Evolutionary conservation across 2,113 vertebrate genomes (phyloP).

Genomic region (Heterochromis multidens): DNA sequence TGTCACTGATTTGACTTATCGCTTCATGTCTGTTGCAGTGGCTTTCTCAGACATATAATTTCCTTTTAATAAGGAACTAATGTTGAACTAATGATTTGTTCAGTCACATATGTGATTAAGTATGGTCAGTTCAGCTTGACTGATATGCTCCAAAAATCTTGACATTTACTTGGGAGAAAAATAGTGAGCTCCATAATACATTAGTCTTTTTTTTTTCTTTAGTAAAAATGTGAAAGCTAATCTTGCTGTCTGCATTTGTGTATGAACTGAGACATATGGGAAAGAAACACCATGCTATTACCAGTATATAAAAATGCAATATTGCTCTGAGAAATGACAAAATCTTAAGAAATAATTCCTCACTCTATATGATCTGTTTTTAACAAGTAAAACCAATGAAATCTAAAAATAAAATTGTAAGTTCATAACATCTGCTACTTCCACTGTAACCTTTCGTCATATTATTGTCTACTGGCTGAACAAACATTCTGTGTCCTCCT

Average conservation of each 20-base stretch:
- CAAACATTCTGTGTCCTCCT: background rate
- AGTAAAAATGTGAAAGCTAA: background rate
- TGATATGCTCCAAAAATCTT: background rate
- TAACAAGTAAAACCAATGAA: background rate
- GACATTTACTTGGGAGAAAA: background rate
- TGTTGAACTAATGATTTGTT: background rate
- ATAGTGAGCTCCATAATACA: background rate
- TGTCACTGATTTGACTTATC: background rate
- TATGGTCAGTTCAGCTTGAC: background rate
- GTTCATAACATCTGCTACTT: background rate
- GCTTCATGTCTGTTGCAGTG: background rate
- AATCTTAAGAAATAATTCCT: background rate
- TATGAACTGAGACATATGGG: background rate
- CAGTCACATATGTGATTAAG: background rate
- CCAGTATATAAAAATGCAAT: background rate
- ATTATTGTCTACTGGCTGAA: background rate
- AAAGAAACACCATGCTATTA: background rate
- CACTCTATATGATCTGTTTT: background rate
- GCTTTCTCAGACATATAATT: background rate
- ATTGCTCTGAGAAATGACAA: background rate
- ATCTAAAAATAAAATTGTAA: background rate
- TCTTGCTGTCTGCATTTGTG: background rate
- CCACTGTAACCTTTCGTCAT: background rate
- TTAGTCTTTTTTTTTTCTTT: background rate
- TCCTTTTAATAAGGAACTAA: background rate